Conservation (phyloP, 2,113 vertebrate species). For the Phainopepla nitens region DNA sequence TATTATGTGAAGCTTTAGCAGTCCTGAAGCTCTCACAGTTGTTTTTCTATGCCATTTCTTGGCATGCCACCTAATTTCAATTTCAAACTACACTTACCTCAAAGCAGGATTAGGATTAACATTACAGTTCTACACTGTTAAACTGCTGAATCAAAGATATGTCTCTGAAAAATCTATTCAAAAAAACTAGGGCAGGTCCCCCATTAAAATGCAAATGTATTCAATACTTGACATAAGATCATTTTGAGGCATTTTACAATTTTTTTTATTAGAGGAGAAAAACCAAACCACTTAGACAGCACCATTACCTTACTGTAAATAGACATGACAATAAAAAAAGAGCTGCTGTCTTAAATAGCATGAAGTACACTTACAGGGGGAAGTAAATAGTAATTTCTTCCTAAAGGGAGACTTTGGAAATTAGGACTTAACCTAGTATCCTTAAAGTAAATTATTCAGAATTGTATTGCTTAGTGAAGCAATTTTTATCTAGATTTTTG, state of each 20-base stretch:
- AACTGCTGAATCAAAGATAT: neutral
- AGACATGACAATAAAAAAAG: neutral
- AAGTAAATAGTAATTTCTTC: neutral
- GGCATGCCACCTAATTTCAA: neutral
- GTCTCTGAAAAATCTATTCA: neutral
- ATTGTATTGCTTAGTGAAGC: neutral
- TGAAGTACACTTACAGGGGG: neutral
- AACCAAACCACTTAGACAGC: neutral
- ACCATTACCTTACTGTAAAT: neutral
- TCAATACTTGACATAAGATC: neutral
- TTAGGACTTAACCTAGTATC: neutral
- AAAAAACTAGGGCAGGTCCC: neutral
- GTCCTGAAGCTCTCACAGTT: neutral
- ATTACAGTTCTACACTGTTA: neutral
- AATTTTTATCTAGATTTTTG: neutral
- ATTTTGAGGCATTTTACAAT: neutral
- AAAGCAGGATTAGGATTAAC: neutral
- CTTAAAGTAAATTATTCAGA: neutral
- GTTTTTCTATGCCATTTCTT: neutral
- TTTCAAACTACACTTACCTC: neutral
- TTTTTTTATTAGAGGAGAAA: neutral
- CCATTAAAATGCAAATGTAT: neutral
- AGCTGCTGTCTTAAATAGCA: neutral
- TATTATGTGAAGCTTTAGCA: neutral
- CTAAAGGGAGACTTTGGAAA: neutral